Percentiles rank a stretch among this genome's conserved stretches.
Evolutionary conservation across 2,113 vertebrate genomes (phyloP).

Genomic region (Numida meleagris): DNA sequence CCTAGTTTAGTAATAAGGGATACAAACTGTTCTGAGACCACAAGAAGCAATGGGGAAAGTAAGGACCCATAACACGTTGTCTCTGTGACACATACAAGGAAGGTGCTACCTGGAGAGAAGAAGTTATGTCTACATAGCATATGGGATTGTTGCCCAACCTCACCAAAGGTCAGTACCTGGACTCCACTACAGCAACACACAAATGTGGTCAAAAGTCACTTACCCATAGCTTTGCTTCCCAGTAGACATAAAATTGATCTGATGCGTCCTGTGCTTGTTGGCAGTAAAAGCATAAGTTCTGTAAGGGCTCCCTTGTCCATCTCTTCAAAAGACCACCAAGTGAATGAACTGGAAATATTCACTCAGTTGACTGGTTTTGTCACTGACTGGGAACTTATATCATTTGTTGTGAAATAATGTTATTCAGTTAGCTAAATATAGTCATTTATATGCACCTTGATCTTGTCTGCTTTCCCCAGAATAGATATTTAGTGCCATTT

Average conservation of each 20-base stretch:
- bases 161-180: too few species aligned
- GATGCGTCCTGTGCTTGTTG: not conserved
- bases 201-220: not conserved
- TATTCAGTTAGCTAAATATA: not conserved
- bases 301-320: not conserved
- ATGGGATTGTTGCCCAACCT: not conserved
- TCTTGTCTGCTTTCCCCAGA: not conserved
- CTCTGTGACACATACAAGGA: too few species aligned
- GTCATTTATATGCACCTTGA: not conserved
- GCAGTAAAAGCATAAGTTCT: not conserved
- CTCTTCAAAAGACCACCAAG: not conserved
- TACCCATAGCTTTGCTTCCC: not conserved
- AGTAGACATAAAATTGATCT: not conserved
- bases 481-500: not conserved
- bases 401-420: not conserved
- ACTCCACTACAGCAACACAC: not conserved
- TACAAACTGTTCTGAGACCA: not conserved
- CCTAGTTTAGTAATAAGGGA: not conserved
- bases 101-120: not conserved
- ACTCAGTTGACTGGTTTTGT: not conserved
- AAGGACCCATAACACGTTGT: too few species aligned
- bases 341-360: not conserved
- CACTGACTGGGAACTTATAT: not conserved
- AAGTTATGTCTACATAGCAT: not conserved
- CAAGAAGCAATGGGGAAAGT: not conserved